Conservation (phyloP, 2,888 invertebrate genomes). For the Toxonevra muliebris region DNA sequence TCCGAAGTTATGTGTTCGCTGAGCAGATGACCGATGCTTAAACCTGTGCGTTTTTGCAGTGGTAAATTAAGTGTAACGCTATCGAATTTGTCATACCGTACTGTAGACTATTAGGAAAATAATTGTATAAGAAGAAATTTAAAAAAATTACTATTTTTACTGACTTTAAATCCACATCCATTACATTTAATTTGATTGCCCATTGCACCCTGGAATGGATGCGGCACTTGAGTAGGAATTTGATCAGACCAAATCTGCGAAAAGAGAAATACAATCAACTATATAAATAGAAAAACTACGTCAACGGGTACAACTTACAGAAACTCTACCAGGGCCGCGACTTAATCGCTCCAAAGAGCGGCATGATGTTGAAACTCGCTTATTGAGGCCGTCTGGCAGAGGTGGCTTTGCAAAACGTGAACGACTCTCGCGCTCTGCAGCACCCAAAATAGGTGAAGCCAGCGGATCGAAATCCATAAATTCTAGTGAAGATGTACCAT, state of each 20-base stretch:
- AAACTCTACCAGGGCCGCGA: slow-evolving; percentile 64
- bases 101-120: slow-evolving; percentile 72
- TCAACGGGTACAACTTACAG: slow-evolving; percentile 44
- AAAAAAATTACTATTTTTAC: slow-evolving; percentile 1
- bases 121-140: not conserved
- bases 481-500: slow-evolving; percentile 35
- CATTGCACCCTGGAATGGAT: slow-evolving; percentile 79
- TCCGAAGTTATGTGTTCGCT: slow-evolving; percentile 88
- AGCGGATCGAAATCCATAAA: slow-evolving; percentile 47
- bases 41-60: slow-evolving; percentile 70
- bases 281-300: not conserved
- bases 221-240: slow-evolving; percentile 67
- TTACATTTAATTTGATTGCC: slow-evolving; percentile 81
- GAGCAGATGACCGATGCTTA: slow-evolving; percentile 77
- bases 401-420: slow-evolving; percentile 50
- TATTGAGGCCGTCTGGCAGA: slow-evolving; percentile 51
- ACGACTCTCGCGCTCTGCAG: slow-evolving; percentile 55
- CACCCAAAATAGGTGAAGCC: slow-evolving; percentile 50
- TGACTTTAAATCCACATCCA: slow-evolving; percentile 75
- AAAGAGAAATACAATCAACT: not conserved
- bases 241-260: slow-evolving; percentile 63
- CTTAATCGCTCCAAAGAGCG: slow-evolving; percentile 67
- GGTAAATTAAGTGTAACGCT: slow-evolving; percentile 85
- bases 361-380: slow-evolving; percentile 65
- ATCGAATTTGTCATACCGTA: slow-evolving; percentile 93